These are phyloP conservation scores for Callimorpha dominula DNA, from an alignment of 2,888 invertebrate species.

Conservation along the genomic window DNA sequence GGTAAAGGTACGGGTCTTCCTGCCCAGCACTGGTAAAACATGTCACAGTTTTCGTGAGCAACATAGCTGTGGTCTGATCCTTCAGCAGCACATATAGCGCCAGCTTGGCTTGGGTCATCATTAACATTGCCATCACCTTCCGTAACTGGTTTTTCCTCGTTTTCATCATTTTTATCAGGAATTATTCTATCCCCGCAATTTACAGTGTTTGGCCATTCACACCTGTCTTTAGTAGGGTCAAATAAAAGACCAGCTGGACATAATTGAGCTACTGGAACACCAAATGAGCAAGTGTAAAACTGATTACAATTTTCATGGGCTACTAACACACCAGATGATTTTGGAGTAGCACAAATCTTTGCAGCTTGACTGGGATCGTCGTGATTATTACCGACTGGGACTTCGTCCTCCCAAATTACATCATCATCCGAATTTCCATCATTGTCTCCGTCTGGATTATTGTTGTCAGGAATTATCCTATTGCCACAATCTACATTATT, in stretches of 20 bases:
- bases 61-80: too few relatives aligned
- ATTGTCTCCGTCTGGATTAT: slow-evolving; percentile 11
- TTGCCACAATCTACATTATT: slow-evolving; percentile 58
- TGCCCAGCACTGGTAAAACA: too few relatives aligned
- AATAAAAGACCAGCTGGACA: slow-evolving; percentile 47
- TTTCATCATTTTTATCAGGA: slow-evolving; percentile 4
- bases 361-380: slow-evolving; percentile 27
- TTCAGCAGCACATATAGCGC: too few relatives aligned
- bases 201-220: slow-evolving; percentile 52
- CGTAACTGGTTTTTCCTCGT: too few relatives aligned
- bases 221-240: slow-evolving; percentile 45
- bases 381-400: slow-evolving; percentile 1
- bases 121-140: too few relatives aligned
- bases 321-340: slow-evolving; percentile 45
- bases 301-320: slow-evolving; percentile 57
- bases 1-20: too few relatives aligned
- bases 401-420: not conserved
- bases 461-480: slow-evolving; percentile 31
- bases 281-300: slow-evolving; percentile 49
- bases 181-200: slow-evolving; percentile 49
- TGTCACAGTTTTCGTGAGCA: too few relatives aligned
- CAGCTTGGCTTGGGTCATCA: too few relatives aligned
- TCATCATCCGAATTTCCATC: slow-evolving; percentile 20
- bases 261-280: slow-evolving; percentile 42
- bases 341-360: slow-evolving; percentile 44